phyloP scores from a whole-genome alignment of 2,888 invertebrate species.

The Aphrophora alni region DNA sequence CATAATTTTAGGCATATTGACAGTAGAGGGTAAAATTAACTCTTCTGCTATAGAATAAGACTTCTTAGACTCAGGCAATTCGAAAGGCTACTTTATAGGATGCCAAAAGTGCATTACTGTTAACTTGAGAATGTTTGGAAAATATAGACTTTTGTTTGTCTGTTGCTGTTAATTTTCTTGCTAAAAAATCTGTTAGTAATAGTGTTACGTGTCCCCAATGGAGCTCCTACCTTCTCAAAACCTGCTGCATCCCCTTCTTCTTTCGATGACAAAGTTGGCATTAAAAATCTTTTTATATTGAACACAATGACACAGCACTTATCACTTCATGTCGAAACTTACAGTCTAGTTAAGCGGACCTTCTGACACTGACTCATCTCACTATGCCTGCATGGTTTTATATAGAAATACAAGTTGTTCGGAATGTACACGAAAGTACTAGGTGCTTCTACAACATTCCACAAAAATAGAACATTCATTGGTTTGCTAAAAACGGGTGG shows the following conservation, averaged over 20 bases:
- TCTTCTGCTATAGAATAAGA: too few relatives aligned
- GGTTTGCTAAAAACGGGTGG: background rate
- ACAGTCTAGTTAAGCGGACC: background rate
- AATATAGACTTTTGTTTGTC: too few relatives aligned
- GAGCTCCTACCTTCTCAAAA: too few relatives aligned
- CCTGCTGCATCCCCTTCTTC: too few relatives aligned
- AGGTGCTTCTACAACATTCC: background rate
- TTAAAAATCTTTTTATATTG: background rate
- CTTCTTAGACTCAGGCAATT: too few relatives aligned
- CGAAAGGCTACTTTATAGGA: too few relatives aligned
- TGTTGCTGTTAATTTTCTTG: background rate
- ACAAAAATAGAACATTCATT: background rate
- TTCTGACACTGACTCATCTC: background rate
- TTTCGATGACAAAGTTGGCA: too few relatives aligned
- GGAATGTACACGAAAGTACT: background rate
- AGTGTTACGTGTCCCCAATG: background rate
- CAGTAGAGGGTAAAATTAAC: too few relatives aligned
- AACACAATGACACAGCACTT: background rate
- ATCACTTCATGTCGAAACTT: constrained; percentile 8
- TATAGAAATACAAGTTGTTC: background rate
- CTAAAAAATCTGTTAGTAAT: background rate
- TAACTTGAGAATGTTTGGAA: constrained; percentile 3
- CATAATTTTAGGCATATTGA: background rate
- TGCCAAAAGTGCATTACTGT: background rate
- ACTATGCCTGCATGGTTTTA: background rate